phyloP scores from a whole-genome alignment of 2,113 vertebrate species.

The Trematomus loennbergii region DNA sequence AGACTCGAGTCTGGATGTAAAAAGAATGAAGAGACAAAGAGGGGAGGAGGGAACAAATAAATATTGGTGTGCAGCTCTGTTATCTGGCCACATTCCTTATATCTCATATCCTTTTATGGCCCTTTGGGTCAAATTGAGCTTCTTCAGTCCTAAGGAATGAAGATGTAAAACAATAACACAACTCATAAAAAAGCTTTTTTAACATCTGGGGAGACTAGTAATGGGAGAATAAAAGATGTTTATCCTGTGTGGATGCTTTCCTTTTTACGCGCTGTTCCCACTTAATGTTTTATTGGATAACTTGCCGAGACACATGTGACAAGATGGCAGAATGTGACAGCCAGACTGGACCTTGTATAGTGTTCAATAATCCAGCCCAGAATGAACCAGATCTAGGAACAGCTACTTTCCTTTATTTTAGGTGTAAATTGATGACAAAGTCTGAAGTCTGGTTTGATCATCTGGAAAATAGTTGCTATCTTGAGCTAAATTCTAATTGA shows the following conservation, averaged over 20 bases:
- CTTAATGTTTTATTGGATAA: slow-evolving; percentile 45
- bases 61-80: slow-evolving; percentile 25
- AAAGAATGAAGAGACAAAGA: slow-evolving; percentile 17
- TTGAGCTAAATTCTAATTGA: background rate
- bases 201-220: slow-evolving; percentile 27
- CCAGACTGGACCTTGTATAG: slow-evolving; percentile 6
- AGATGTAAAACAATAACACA: slow-evolving; percentile 43
- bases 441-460: background rate
- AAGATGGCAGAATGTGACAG: slow-evolving; percentile 9
- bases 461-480: background rate
- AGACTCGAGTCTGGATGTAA: slow-evolving; percentile 13
- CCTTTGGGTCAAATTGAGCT: slow-evolving; percentile 23
- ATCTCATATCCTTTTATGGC: slow-evolving; percentile 66
- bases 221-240: slow-evolving; percentile 31
- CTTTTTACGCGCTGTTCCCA: slow-evolving; percentile 4
- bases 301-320: slow-evolving; percentile 23
- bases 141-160: slow-evolving; percentile 5
- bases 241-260: background rate
- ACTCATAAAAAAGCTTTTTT: slow-evolving; percentile 31
- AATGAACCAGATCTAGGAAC: background rate
- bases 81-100: slow-evolving; percentile 59
- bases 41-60: slow-evolving; percentile 27
- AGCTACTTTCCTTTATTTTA: background rate
- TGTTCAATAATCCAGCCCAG: background rate
- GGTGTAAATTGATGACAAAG: background rate